Conservation (phyloP, 2,888 invertebrate genomes). For the Neocrepidodera transversa region DNA sequence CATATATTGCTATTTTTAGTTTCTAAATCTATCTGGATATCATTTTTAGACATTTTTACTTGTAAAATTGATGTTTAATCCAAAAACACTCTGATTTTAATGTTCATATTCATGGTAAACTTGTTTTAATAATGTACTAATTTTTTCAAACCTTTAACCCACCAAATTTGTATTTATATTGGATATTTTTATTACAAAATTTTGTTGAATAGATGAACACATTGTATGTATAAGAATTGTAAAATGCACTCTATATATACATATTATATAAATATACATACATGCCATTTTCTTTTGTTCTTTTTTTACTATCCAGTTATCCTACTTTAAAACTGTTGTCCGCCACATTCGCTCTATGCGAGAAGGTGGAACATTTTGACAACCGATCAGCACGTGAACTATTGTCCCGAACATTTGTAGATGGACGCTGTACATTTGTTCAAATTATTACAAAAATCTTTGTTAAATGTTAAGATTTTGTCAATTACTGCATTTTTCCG, state of each 20-base stretch:
- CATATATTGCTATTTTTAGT: no score
- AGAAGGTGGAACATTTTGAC: no score
- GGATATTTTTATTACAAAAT: slow-evolving; percentile 43
- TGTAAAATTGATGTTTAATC: background rate
- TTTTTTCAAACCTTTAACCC: slow-evolving; percentile 34
- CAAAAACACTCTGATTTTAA: slow-evolving; percentile 9
- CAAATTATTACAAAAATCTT: no score
- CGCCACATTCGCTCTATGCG: no score
- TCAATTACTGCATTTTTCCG: no score
- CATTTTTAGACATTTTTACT: no score
- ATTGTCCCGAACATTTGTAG: no score
- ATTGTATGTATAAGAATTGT: slow-evolving; percentile 60
- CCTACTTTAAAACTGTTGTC: no score
- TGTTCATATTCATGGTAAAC: slow-evolving; percentile 23
- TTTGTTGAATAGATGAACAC: slow-evolving; percentile 55
- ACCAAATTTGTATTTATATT: slow-evolving; percentile 38
- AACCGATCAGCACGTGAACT: no score
- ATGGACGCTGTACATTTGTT: no score
- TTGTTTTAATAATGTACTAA: slow-evolving; percentile 27
- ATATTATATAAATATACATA: slow-evolving; percentile 58
- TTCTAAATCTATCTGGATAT: no score
- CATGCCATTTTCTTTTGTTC: slow-evolving; percentile 53
- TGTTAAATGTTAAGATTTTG: no score
- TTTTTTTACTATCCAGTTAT: slow-evolving; percentile 35
- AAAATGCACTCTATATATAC: slow-evolving; percentile 59